phyloP scores from a whole-genome alignment of 2,113 vertebrate genomes.

The Hyaena hyaena region DNA sequence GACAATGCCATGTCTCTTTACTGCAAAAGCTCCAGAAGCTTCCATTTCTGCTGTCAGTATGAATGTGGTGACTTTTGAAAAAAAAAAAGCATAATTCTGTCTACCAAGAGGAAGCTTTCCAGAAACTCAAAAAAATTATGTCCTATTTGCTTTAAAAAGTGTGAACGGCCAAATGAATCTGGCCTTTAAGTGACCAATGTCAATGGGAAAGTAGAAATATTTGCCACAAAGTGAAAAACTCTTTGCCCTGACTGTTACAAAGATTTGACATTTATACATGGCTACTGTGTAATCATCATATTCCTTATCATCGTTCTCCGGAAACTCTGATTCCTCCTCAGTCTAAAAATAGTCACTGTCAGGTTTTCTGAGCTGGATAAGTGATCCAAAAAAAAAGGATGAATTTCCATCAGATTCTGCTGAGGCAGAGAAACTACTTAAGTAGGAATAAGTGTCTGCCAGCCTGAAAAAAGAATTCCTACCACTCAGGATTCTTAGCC shows the following conservation, averaged over 20 bases:
- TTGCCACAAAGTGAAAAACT: not conserved
- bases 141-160: conserved; percentile 17
- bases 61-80: not conserved
- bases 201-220: not conserved
- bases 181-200: not conserved
- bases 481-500: not conserved
- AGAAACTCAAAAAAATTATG: not conserved
- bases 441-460: not conserved
- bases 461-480: conserved; percentile 7
- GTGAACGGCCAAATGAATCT: not conserved
- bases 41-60: not conserved
- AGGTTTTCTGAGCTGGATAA: conserved; percentile 35
- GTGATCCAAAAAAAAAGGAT: not conserved
- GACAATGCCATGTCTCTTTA: not conserved
- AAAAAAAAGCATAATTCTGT: not conserved
- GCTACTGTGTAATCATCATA: not conserved
- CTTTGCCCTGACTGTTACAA: conserved; percentile 18
- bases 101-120: not conserved
- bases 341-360: conserved; percentile 58
- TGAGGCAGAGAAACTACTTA: conserved; percentile 34
- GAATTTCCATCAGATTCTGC: conserved; percentile 35
- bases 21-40: not conserved
- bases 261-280: not conserved
- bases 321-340: conserved; percentile 21
- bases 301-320: not conserved